Percentiles rank a stretch among this genome's conserved stretches.
These are phyloP conservation scores for Piezodorus guildinii DNA, from an alignment of 1,140 invertebrate species.

Conservation along the genomic window DNA sequence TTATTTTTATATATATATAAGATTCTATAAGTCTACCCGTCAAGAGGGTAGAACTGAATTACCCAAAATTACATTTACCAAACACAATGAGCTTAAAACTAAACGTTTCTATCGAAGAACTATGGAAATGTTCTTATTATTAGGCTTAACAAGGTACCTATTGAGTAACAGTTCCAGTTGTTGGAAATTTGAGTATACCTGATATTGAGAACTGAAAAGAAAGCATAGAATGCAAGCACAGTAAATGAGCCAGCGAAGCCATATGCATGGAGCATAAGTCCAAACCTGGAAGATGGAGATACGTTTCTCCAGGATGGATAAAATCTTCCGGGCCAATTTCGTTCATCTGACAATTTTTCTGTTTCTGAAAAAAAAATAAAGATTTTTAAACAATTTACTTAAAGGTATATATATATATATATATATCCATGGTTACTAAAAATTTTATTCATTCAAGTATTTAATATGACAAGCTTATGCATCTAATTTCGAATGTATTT, in stretches of 20 bases:
- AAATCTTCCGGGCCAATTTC: slow-evolving; percentile 4
- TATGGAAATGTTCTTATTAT: too few species aligned
- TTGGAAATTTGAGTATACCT: slow-evolving; percentile 34
- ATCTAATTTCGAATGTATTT: too few species aligned
- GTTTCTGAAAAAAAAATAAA: neutral
- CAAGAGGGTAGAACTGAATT: too few species aligned
- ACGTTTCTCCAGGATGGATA: slow-evolving; percentile 31
- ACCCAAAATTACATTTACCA: too few species aligned
- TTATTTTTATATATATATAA: too few species aligned
- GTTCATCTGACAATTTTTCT: neutral
- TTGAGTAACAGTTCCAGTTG: too few species aligned
- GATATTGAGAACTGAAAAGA: slow-evolving; percentile 49
- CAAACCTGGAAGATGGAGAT: slow-evolving; percentile 39
- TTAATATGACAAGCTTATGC: too few species aligned
- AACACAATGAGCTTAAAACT: too few species aligned
- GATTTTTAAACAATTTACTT: neutral
- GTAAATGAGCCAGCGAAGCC: slow-evolving; percentile 48
- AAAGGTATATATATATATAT: neutral
- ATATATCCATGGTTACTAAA: neutral
- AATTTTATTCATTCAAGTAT: too few species aligned
- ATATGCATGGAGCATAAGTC: slow-evolving; percentile 44
- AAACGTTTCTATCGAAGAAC: too few species aligned
- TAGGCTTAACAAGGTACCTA: too few species aligned
- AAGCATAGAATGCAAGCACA: slow-evolving; percentile 47
- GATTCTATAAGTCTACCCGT: too few species aligned